Evolutionary conservation across 30 jellyfish, hydroid and myxozoan genomes (phyloP), one percentile per base, ranked within the genome.

Genomic region (Aurelia sp.): DNA sequence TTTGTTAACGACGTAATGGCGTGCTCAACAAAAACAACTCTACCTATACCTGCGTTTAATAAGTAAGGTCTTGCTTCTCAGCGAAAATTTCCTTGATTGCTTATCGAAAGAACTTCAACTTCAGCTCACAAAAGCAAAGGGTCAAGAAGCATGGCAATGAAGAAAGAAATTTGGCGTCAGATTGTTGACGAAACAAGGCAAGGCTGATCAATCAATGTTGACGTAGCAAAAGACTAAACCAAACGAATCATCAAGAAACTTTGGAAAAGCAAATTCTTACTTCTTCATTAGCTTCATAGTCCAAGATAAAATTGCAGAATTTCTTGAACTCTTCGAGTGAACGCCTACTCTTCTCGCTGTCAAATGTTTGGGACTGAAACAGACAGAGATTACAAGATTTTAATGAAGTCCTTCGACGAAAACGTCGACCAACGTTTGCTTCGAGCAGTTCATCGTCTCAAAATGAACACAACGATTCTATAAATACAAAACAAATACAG

Each of bases 261-360:
- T 72, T 18, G 18, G 76, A 33, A 19, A 16, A 44, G 22, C 17
- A 48, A 47, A 13, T 40, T 12, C 82, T 71, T 50, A 88, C 97
- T 86, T 70, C 91, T 61, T 78, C 82, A 18, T 84, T 80, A 15
- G 97, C 97, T 67, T 89, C 97, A 67, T 89, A 89, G 16, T 89
- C 97, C 58, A 89, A 79, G 48, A 89, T 89, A 53, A 89, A 89
- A 74, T 73, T 89, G 90, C 97, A 89, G 63, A 89, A 89, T 16
- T 60, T 79, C 61, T 89, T 89, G 92, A 89, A 89, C 44, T 89
- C 97, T 33, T 89, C 97, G 38, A 89, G 72, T 2, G 97, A 61
- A 33, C 91, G 72, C 63, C 92, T 72, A 16, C 87, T 64, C 60
- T 75, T 89, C 63, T 66, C 92, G 63, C 50, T 57, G 52, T 72